These are phyloP conservation scores for Parapsyche elsis DNA, from an alignment of 1,140 invertebrate species.

Conservation along the genomic window DNA sequence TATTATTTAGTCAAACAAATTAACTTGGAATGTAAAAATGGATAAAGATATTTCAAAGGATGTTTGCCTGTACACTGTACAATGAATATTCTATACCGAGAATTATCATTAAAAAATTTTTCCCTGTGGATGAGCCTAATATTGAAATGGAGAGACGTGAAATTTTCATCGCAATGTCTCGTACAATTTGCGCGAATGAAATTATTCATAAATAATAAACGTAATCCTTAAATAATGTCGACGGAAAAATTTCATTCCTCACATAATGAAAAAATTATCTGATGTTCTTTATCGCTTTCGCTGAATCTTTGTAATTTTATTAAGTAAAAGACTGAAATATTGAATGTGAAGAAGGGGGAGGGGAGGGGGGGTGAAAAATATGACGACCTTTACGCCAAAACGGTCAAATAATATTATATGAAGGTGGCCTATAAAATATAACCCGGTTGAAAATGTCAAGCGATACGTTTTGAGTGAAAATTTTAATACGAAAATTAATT, in stretches of 20 bases:
- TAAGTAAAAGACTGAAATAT: conserved; percentile 33
- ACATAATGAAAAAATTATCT: conserved; percentile 26
- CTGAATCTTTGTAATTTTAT: conserved; percentile 27
- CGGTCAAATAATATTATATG: neutral
- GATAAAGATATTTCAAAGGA: neutral
- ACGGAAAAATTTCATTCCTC: conserved; percentile 23
- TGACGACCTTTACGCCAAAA: neutral
- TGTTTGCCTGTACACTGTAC: too few species aligned
- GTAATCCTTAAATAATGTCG: conserved; percentile 14
- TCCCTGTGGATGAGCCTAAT: neutral
- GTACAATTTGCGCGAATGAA: neutral
- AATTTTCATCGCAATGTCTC: neutral
- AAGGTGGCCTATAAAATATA: neutral
- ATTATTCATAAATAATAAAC: conserved; percentile 21
- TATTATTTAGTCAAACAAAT: conserved; percentile 40
- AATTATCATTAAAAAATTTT: neutral
- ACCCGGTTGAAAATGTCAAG: too few species aligned
- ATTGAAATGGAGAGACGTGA: neutral
- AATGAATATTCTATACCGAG: too few species aligned
- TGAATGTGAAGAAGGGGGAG: conserved; percentile 1
- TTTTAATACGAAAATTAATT: too few species aligned
- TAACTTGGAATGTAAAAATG: conserved; percentile 29
- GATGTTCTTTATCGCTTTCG: conserved; percentile 9
- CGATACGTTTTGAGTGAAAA: too few species aligned
- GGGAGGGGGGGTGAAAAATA: neutral